Percentiles rank a stretch among this genome's conserved stretches.
These are phyloP conservation scores for Pinna nobilis DNA, from an alignment of 1,140 invertebrate species.

Conservation along the genomic window DNA sequence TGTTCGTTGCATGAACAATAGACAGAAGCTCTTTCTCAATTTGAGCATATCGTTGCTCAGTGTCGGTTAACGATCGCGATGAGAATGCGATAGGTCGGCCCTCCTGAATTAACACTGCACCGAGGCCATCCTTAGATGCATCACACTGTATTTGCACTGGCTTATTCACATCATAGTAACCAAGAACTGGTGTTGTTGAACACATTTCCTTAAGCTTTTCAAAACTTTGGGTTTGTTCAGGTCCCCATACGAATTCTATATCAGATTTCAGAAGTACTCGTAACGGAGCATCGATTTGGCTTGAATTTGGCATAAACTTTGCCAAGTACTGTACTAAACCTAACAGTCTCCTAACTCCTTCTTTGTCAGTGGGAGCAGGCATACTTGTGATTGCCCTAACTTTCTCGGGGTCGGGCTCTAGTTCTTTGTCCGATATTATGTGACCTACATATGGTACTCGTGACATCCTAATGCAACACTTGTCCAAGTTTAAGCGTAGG, in stretches of 20 bases:
- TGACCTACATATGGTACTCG: conserved; percentile 60
- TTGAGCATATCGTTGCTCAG: conserved; percentile 73
- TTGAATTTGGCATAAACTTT: conserved; percentile 44
- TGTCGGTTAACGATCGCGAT: conserved; percentile 71
- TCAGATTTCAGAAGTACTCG: conserved; percentile 35
- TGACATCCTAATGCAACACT: conserved; percentile 29
- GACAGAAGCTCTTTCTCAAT: conserved; percentile 75
- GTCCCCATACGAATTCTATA: conserved; percentile 27
- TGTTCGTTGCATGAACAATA: conserved; percentile 68
- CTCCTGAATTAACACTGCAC: conserved; percentile 45
- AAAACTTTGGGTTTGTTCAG: conserved; percentile 31
- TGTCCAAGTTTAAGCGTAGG: conserved; percentile 44
- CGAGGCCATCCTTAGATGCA: conserved; percentile 29
- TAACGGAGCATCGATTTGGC: conserved; percentile 38
- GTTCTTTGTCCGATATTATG: conserved; percentile 54
- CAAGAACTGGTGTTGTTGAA: conserved; percentile 25
- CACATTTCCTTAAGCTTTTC: conserved; percentile 34
- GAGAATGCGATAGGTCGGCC: conserved; percentile 72
- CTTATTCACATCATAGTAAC: conserved; percentile 30
- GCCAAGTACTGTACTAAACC: conserved; percentile 44
- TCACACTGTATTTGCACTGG: conserved; percentile 26
- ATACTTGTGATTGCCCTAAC: conserved; percentile 37
- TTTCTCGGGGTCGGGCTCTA: conserved; percentile 33
- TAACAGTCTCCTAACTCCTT: conserved; percentile 41
- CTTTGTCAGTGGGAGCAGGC: conserved; percentile 38